phyloP scores from a whole-genome alignment of 2,797 vertebrate genomes.

The Phyllotis vaccarum region DNA sequence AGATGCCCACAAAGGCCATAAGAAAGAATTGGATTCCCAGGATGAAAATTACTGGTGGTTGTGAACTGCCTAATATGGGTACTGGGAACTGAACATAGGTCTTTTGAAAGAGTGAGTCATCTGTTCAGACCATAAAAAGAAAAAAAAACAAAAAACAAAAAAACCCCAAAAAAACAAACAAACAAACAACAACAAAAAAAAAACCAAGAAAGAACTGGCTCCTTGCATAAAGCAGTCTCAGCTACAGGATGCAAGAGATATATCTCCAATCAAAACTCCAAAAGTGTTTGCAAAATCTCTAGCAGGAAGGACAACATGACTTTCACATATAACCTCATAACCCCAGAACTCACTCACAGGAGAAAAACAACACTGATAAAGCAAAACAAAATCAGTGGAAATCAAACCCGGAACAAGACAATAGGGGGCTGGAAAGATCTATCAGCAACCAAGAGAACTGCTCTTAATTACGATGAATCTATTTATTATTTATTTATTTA shows the following conservation, averaged over 20 bases:
- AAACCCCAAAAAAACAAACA: too few relatives aligned
- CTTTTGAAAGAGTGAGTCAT: not conserved
- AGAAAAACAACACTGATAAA: not conserved
- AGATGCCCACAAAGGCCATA: not conserved
- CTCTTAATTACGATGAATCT: too few relatives aligned
- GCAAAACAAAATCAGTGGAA: not conserved
- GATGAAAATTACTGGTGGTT: not conserved
- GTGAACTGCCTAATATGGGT: not conserved
- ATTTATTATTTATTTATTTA: too few relatives aligned
- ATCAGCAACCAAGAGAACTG: not conserved
- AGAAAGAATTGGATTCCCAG: fast-evolving
- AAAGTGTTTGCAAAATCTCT: not conserved
- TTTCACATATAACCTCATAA: not conserved
- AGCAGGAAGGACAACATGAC: not conserved
- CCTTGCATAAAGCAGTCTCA: not conserved
- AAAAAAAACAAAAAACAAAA: too few relatives aligned
- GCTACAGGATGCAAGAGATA: not conserved
- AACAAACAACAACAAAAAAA: too few relatives aligned
- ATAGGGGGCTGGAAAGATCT: not conserved
- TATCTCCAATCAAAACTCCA: not conserved
- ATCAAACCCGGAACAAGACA: not conserved
- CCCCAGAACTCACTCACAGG: not conserved
- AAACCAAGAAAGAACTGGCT: not conserved
- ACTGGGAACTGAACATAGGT: not conserved
- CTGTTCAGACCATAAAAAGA: not conserved